These are phyloP conservation scores for Pachyramphus minor DNA, from an alignment of 2,113 vertebrate species.

Conservation along the genomic window DNA sequence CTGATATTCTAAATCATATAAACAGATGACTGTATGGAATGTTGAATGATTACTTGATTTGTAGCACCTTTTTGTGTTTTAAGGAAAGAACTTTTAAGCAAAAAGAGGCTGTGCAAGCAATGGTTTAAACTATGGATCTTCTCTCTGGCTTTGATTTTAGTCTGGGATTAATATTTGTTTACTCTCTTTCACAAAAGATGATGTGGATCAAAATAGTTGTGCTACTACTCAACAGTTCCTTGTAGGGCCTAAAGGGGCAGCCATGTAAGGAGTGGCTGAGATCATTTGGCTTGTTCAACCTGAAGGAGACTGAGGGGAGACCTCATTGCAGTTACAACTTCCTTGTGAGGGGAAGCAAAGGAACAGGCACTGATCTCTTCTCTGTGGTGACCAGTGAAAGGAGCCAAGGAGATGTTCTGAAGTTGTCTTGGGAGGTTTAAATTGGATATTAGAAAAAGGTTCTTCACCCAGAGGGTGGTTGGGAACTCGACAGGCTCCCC, in stretches of 20 bases:
- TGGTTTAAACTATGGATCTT: neutral
- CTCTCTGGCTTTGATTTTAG: neutral
- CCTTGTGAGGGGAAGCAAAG: accelerated
- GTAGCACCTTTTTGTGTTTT: neutral
- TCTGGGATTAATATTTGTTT: neutral
- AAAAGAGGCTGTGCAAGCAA: neutral
- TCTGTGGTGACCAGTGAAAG: neutral
- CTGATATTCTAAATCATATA: neutral
- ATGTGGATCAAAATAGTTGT: neutral
- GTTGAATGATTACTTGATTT: neutral
- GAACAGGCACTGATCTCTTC: neutral
- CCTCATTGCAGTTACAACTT: neutral
- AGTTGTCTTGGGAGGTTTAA: neutral
- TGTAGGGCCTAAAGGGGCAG: neutral
- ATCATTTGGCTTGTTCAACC: neutral
- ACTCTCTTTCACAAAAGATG: neutral
- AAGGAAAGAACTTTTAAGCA: neutral
- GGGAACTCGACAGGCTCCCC: neutral
- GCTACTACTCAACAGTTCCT: neutral
- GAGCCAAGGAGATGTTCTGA: accelerated
- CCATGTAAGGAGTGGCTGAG: neutral
- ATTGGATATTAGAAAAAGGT: neutral
- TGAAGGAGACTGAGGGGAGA: neutral
- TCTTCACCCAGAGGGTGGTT: neutral
- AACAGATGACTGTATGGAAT: neutral